These are phyloP conservation scores for Gyps fulvus DNA, from an alignment of 2,113 vertebrate genomes.

Conservation along the genomic window DNA sequence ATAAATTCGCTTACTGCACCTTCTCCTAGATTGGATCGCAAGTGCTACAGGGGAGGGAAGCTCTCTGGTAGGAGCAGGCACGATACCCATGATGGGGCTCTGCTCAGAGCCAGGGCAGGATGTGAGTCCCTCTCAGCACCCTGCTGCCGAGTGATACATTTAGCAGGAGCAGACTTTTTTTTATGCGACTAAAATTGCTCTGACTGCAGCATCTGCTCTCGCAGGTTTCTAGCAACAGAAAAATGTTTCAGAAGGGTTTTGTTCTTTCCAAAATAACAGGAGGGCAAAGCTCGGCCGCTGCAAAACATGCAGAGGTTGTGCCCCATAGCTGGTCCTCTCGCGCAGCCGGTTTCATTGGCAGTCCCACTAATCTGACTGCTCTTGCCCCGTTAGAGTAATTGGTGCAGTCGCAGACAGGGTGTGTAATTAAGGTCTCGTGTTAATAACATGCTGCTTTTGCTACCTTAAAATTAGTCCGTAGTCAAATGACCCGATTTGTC, in stretches of 20 bases:
- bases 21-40: neutral
- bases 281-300: neutral
- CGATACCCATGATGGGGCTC: neutral
- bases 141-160: neutral
- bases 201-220: neutral
- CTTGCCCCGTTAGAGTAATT: neutral
- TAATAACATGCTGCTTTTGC: neutral
- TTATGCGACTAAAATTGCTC: neutral
- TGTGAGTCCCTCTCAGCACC: neutral
- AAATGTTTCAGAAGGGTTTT: neutral
- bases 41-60: neutral
- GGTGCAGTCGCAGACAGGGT: neutral
- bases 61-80: neutral
- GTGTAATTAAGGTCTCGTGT: neutral
- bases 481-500: neutral
- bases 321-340: accelerated
- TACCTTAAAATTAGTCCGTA: neutral
- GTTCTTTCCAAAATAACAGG: neutral
- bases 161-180: neutral
- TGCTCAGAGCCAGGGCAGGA: neutral
- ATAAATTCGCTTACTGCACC: neutral
- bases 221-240: neutral
- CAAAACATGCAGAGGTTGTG: neutral
- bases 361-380: neutral
- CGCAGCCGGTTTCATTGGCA: accelerated